These are phyloP conservation scores for Stictonetta naevosa DNA, from an alignment of 2,113 vertebrate genomes.

Conservation along the genomic window DNA sequence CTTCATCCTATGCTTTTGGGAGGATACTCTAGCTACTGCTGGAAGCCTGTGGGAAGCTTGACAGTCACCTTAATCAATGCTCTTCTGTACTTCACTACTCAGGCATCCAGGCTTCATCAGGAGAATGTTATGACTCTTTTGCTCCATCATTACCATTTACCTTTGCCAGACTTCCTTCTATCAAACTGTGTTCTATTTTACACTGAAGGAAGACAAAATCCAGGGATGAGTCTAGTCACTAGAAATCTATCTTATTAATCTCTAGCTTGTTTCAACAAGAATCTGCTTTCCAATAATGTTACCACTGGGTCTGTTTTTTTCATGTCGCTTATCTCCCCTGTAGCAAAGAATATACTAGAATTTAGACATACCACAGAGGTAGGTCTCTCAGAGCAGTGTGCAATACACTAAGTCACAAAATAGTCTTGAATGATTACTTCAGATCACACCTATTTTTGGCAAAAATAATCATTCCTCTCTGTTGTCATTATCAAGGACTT, in stretches of 20 bases:
- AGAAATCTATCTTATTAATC: constrained; percentile 47
- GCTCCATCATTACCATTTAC: not conserved
- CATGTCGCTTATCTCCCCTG: not conserved
- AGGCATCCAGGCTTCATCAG: not conserved
- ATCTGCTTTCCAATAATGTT: constrained; percentile 69
- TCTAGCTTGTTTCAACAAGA: constrained; percentile 57
- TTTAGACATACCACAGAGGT: not conserved
- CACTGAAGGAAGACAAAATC: constrained; percentile 29
- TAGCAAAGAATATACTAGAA: constrained; percentile 32
- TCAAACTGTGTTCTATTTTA: constrained; percentile 27
- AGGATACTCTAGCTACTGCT: not conserved
- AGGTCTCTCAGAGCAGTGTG: constrained; percentile 5
- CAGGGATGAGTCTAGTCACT: constrained; percentile 49
- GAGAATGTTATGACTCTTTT: constrained; percentile 37
- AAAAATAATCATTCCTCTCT: not conserved
- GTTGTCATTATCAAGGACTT: not conserved
- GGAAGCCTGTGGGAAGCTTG: not conserved
- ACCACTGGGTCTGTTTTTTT: constrained; percentile 13
- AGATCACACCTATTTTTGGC: not conserved
- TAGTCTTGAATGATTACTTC: not conserved
- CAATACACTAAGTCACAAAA: not conserved
- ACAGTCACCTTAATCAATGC: not conserved
- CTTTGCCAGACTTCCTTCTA: constrained; percentile 49
- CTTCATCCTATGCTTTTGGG: not conserved
- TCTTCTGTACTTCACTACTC: not conserved